Conservation (phyloP, 1,140 invertebrate species). For the Portunus trituberculatus region DNA sequence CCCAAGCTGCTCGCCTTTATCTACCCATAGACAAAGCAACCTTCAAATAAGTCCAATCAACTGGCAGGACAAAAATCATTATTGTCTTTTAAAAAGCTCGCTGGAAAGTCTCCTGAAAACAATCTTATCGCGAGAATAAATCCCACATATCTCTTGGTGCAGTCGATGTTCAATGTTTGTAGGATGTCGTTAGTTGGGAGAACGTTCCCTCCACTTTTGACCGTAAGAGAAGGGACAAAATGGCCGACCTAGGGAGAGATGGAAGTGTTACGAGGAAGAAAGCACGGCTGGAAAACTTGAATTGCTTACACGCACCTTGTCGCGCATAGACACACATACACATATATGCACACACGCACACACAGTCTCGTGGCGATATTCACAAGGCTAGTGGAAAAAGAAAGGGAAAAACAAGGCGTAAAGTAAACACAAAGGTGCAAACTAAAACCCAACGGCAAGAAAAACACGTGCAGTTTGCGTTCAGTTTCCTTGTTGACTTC, state of each 20-base stretch:
- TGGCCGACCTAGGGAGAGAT: background rate
- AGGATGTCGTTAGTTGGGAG: background rate
- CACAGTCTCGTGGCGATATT: too few species aligned
- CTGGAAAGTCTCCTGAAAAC: background rate
- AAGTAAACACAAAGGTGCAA: too few species aligned
- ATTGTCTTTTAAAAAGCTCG: background rate
- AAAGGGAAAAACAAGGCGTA: too few species aligned
- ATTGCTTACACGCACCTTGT: background rate
- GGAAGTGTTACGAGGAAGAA: background rate
- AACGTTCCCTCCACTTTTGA: background rate
- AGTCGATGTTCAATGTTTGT: background rate
- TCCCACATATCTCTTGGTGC: background rate
- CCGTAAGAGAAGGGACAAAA: background rate
- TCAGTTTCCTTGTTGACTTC: too few species aligned
- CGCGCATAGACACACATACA: background rate
- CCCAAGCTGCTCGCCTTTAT: too few species aligned
- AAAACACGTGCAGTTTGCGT: too few species aligned
- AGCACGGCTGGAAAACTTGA: background rate
- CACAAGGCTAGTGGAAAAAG: too few species aligned
- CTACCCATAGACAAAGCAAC: too few species aligned
- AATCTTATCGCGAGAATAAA: background rate
- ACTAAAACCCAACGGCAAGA: too few species aligned
- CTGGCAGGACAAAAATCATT: background rate
- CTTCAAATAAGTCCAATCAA: too few species aligned
- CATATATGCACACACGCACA: background rate